Base-by-base conservation (phyloP, 1,140 invertebrate species). In the Dolichoris vasculosae region DNA sequence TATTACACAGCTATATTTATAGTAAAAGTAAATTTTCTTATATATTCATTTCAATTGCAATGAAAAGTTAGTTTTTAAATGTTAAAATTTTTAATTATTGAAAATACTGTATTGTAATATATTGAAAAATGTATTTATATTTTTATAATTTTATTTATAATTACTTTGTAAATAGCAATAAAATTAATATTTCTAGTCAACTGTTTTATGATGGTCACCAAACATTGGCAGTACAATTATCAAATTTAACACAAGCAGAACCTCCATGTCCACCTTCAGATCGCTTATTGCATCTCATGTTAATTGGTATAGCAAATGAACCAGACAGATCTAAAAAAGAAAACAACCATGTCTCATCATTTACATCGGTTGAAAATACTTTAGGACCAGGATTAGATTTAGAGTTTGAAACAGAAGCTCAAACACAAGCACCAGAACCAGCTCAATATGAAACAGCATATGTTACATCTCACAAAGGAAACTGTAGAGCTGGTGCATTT, bases 371-470 rank as follows among this genome's bases (percentile, higher is more conserved):
- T 35, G 96, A 96, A 87, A 96, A 96, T 90, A 93, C 96, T 43
- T 94, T 97, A 7, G 96, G 97, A 30, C 95, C 97, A 32, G 98
- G 98, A 11, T 95, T 99, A 88, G 99, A 95, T 94, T 95, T 99
- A 73, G 99, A 99, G 93, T 99, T 97, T 94, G 98, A 99, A 92
- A 98, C 98, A 67, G 98, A 99, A 93, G 96, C 97, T 0, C 95
- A 95, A 7, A 96, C 97, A 0, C 94, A 97, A 59, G 98, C 98
- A 0, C 98, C 98, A 0, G 98, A 99, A 91, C 98, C 98, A 40
- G 97, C 98, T 0, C 95, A 97, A 23, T 99, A 99, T 92, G 99
- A 99, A 94, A 99, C 99, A 0, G 98, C 98, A 4, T 99, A 99
- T 92, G 98, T 99, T 0, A 99, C 99, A 9, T 98, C 98, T 6